These are phyloP conservation scores for crab-eating macaque (Macaca fascicularis) DNA, from an alignment of 2,113 vertebrate genomes.

Conservation along the genomic window T2T-MFA8v1.1 NC_088386.1:108533501-108534000, in stretches of 20 bases:
- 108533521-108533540: not conserved
- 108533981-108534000: not conserved
- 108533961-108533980: not conserved
- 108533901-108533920: not conserved
- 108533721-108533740: not conserved
- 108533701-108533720: not conserved
- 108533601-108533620: not conserved
- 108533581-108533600: not conserved
- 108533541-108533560: not conserved
- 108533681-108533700: not conserved
- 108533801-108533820: not conserved
- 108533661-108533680: not conserved
- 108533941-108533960: slow-evolving; percentile 1
- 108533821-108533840: not conserved
- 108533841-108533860: not conserved
- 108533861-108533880: not conserved
- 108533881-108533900: not conserved
- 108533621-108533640: not conserved
- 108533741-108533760: not conserved
- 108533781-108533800: not conserved
- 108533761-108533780: not conserved
- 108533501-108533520: not conserved
- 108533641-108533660: not conserved
- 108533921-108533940: not conserved
- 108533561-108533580: not conserved